Percentiles rank a stretch among this genome's conserved stretches.
Evolutionary conservation across 2,797 vertebrate genomes (phyloP).

Genomic region (Acanthurus tractus): DNA sequence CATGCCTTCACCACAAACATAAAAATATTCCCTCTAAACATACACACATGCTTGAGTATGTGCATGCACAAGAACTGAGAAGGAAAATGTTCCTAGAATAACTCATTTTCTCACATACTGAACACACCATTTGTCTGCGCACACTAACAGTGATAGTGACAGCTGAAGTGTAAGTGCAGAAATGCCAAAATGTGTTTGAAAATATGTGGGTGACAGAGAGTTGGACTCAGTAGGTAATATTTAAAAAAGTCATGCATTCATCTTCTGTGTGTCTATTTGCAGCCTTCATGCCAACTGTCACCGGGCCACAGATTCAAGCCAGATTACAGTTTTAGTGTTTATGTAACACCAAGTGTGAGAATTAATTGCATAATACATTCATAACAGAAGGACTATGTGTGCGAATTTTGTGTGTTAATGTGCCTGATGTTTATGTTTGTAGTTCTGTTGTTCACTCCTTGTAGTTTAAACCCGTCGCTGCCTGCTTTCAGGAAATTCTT

Average conservation of each 20-base stretch:
- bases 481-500: neutral
- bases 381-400: slow-evolving; percentile 25
- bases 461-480: neutral
- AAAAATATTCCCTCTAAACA: neutral
- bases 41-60: slow-evolving; percentile 30
- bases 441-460: slow-evolving; percentile 3
- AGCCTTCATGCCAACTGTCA: slow-evolving; percentile 54
- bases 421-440: slow-evolving; percentile 17
- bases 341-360: slow-evolving; percentile 50
- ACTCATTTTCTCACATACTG: slow-evolving; percentile 8
- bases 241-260: slow-evolving; percentile 40
- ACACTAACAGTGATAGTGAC: slow-evolving; percentile 11
- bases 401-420: slow-evolving; percentile 20
- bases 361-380: slow-evolving; percentile 48
- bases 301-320: slow-evolving; percentile 42
- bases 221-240: slow-evolving; percentile 29
- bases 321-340: slow-evolving; percentile 58
- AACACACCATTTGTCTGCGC: neutral
- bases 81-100: neutral
- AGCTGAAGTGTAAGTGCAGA: slow-evolving; percentile 22
- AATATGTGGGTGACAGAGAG: slow-evolving; percentile 45
- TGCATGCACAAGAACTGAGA: slow-evolving; percentile 25
- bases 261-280: slow-evolving; percentile 34
- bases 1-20: slow-evolving; percentile 7
- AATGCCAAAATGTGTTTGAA: slow-evolving; percentile 38